Base-by-base conservation (phyloP, 1,140 invertebrate genomes). In the Drosophila lini region DNA sequence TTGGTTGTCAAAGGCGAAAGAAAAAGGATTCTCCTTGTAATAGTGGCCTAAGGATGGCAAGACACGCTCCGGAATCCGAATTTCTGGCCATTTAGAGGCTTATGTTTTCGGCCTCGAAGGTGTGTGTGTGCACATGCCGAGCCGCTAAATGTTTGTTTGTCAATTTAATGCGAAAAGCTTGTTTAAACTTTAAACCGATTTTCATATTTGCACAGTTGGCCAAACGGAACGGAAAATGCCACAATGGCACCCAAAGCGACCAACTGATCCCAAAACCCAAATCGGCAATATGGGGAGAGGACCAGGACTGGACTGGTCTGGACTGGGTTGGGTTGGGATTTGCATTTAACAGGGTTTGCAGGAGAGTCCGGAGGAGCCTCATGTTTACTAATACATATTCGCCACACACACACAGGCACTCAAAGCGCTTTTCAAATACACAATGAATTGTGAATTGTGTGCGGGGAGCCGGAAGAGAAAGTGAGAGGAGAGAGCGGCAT, bases 231-330 rank as follows among this genome's bases (percentile, higher is more conserved):
- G 70, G 36, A 62, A 47, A 47, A n/a, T 13, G 22, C 22, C 22
- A 68, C 42, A 76, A 82, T 44, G 71, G 62, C 71, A 81, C 81
- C 78, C 81, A 73, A 75, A 80, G 70, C 80, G 58, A 44, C 52
- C 47, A 41, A 40, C 28, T 55, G 64, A 67, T 55, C 74, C 74
- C 60, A 82, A 74, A 62, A 40, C 78, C 79, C 81, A 81, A 81
- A 77, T 75, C 75, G 68, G 59, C 81, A 81, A 81, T 84, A 74
- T 78, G 63, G 8, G n/a, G 44, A 19, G 64, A 16, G 40, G 45
- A 44, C 50, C 42, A 5, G 16, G 16, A 44, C 10, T 52, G 45
- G 57, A 47, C 53, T 57, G 25, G 25, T 0, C 25, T 28, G 31
- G 31, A 22, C 10, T 34, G 40, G 56, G 44, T 2, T 44, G 45